These are phyloP conservation scores for Pseudomyrmex cubaensis DNA, from an alignment of 1,140 invertebrate species.

Conservation along the genomic window DNA sequence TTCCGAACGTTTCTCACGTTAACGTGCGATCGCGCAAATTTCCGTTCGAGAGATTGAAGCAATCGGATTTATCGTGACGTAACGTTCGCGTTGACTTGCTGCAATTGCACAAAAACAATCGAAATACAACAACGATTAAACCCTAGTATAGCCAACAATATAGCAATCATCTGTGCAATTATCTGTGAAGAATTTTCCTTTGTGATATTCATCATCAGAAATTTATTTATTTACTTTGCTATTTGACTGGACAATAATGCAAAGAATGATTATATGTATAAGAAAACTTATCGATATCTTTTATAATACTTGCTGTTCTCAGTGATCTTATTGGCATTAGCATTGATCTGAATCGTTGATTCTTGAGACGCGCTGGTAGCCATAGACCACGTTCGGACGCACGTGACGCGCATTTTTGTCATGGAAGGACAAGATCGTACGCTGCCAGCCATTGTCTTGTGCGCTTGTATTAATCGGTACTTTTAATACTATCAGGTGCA, in stretches of 20 bases:
- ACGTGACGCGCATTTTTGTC: constrained; percentile 68
- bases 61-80: not conserved
- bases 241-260: not conserved
- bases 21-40: constrained; percentile 15
- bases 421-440: constrained; percentile 42
- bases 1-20: constrained; percentile 30
- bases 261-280: not conserved
- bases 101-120: not conserved
- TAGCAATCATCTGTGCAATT: not conserved
- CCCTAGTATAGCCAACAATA: too few species aligned
- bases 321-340: constrained; percentile 1
- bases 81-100: not conserved
- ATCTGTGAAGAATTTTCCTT: not conserved
- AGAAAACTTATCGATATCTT: not conserved
- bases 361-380: constrained; percentile 13
- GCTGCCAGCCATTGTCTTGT: constrained; percentile 55
- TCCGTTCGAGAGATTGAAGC: not conserved
- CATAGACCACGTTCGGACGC: constrained; percentile 47
- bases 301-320: constrained; percentile 34
- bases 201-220: not conserved
- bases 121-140: too few species aligned
- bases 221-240: constrained; percentile 32
- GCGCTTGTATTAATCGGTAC: constrained; percentile 56
- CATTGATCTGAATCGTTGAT: constrained; percentile 54
- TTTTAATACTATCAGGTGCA: constrained; percentile 46